phyloP scores from a whole-genome alignment of 2,113 vertebrate species.

The Rhynchomys soricoides region DNA sequence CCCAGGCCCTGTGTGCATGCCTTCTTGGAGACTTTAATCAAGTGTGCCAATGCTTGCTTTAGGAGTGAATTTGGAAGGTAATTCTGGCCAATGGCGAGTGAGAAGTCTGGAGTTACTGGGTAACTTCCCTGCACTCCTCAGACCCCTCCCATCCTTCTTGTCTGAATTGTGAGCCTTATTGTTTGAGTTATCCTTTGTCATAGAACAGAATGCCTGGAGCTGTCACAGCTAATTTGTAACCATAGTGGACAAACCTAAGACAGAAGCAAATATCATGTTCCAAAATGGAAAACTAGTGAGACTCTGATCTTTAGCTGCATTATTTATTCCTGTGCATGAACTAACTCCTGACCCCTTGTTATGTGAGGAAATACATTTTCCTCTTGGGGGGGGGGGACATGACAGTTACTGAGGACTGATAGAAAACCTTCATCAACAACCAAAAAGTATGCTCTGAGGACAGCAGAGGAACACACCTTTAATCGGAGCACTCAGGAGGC shows the following conservation, averaged over 20 bases:
- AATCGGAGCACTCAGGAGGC: background rate
- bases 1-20: background rate
- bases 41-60: background rate
- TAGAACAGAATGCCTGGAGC: background rate
- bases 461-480: background rate
- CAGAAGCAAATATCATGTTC: constrained; percentile 10
- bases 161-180: constrained; percentile 10
- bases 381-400: background rate
- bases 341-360: background rate
- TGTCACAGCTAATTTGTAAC: constrained; percentile 21
- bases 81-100: background rate
- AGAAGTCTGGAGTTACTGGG: constrained; percentile 18
- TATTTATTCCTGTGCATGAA: background rate
- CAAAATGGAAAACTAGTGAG: background rate
- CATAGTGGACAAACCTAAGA: background rate
- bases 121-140: constrained; percentile 32
- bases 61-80: background rate
- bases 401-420: background rate
- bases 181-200: background rate
- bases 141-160: background rate
- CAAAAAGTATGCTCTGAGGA: background rate
- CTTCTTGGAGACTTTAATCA: background rate
- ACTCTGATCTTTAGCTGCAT: background rate
- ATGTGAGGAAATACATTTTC: constrained; percentile 44
- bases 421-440: background rate